Evolutionary conservation across 1,140 invertebrate genomes (phyloP).

Genomic region (Tyrophagus putrescentiae): DNA sequence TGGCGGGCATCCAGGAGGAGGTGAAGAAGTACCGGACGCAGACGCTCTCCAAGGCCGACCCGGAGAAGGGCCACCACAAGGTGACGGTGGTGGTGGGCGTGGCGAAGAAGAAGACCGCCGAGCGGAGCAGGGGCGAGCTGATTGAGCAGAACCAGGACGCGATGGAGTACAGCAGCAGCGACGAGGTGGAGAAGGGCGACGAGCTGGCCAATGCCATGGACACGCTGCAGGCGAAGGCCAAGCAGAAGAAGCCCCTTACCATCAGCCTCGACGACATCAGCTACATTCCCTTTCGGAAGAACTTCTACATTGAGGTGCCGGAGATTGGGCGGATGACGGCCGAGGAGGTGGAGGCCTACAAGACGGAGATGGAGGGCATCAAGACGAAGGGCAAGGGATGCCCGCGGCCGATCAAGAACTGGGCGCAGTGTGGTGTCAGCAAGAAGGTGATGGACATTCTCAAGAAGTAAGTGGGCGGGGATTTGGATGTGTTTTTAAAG

Average conservation of each 20-base stretch:
- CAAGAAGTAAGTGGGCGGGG: constrained; percentile 48
- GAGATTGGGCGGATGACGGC: constrained; percentile 74
- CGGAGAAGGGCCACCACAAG: constrained; percentile 28
- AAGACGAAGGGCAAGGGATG: constrained; percentile 58
- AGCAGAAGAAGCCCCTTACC: constrained; percentile 64
- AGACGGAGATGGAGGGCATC: constrained; percentile 44
- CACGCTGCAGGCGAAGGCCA: constrained; percentile 66
- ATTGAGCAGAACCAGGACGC: constrained; percentile 96
- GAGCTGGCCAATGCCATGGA: constrained; percentile 80
- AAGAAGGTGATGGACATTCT: constrained; percentile 88
- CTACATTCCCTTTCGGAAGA: constrained; percentile 79
- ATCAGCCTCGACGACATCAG: constrained; percentile 48
- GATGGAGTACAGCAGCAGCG: constrained; percentile 91
- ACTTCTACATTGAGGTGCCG: constrained; percentile 90
- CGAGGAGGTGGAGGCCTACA: constrained; percentile 44
- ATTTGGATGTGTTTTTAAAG: constrained; percentile 23
- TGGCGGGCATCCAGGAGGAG: constrained; percentile 73
- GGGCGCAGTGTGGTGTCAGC: constrained; percentile 96
- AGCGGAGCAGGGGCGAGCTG: constrained; percentile 63
- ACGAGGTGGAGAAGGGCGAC: constrained; percentile 52
- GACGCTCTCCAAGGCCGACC: constrained; percentile 23
- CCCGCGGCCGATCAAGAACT: constrained; percentile 86
- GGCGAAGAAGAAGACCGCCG: constrained; percentile 63
- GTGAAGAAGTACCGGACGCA: constrained; percentile 48
- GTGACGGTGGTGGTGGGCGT: constrained; percentile 59